Percentiles rank a stretch among this genome's conserved stretches.
Evolutionary conservation across 2,888 invertebrate genomes (phyloP).

Genomic region (Drosophila anomelani): DNA sequence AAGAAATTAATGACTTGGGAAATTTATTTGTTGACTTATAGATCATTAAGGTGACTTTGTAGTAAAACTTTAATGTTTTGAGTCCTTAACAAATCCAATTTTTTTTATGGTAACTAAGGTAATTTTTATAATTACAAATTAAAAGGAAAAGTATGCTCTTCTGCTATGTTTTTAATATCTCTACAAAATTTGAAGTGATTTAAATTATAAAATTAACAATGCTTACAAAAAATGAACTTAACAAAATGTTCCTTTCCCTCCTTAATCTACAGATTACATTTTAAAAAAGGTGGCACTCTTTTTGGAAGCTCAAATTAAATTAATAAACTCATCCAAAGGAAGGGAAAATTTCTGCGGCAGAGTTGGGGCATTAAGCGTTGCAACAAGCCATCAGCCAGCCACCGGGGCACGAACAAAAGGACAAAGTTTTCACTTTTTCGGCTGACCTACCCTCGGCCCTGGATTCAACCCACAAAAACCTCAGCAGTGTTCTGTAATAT

Average conservation of each 20-base stretch:
- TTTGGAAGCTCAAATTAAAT: slow-evolving; percentile 20
- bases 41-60: neutral
- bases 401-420: slow-evolving; percentile 44
- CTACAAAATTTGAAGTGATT: no score
- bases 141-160: neutral
- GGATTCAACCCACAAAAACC: slow-evolving; percentile 3
- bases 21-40: neutral
- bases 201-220: neutral
- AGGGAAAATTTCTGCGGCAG: slow-evolving; percentile 33
- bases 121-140: neutral
- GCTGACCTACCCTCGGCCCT: slow-evolving; percentile 3
- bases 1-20: neutral
- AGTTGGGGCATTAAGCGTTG: slow-evolving; percentile 36
- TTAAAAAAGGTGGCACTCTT: neutral
- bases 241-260: neutral
- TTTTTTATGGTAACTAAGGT: accelerated
- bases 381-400: slow-evolving; percentile 31
- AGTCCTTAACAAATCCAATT: neutral
- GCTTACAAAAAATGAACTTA: neutral
- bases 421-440: slow-evolving; percentile 31
- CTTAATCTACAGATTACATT: neutral
- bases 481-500: slow-evolving; percentile 4
- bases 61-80: no score
- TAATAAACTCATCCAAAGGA: slow-evolving; percentile 31
- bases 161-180: no score